Percentiles rank a stretch among this genome's conserved stretches.
phyloP scores from a whole-genome alignment of 2,113 vertebrate genomes.

The Noturus placidus region DNA sequence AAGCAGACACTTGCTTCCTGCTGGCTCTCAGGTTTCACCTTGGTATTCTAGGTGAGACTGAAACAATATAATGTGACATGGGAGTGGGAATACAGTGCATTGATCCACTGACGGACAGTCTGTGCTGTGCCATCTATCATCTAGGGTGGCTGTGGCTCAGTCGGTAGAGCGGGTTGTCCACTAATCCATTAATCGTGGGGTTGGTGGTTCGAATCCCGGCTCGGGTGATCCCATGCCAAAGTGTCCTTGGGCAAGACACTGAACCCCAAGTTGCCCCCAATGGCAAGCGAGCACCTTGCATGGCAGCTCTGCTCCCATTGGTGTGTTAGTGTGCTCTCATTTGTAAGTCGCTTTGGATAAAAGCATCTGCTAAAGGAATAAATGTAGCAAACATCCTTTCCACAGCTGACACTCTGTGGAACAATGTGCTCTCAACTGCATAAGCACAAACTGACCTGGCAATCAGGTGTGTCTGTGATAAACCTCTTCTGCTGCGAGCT shows the following conservation, averaged over 20 bases:
- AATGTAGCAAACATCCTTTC: conserved; percentile 36
- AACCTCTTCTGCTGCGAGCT: conserved; percentile 15
- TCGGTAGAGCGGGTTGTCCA: no score
- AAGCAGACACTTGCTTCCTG: background rate
- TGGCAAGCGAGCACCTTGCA: no score
- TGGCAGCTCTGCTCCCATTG: no score
- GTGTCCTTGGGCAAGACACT: no score
- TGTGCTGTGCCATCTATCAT: conserved; percentile 44
- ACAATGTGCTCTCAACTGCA: conserved; percentile 17
- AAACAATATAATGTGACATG: conserved; percentile 44
- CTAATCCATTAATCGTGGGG: no score
- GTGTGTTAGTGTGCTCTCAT: no score
- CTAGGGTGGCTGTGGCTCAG: no score
- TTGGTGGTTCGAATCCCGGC: no score
- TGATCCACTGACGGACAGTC: conserved; percentile 28
- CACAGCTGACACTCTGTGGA: conserved; percentile 42
- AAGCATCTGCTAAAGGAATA: no score
- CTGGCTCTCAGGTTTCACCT: conserved; percentile 31
- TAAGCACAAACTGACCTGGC: conserved; percentile 46
- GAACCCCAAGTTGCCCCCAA: no score
- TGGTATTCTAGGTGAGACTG: conserved; percentile 24
- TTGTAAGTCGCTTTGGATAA: no score
- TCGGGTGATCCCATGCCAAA: no score
- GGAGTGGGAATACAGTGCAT: conserved; percentile 38
- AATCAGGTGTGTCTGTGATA: conserved; percentile 23